These are phyloP conservation scores for Mystacornis crossleyi DNA, from an alignment of 2,113 vertebrate species.

Conservation along the genomic window DNA sequence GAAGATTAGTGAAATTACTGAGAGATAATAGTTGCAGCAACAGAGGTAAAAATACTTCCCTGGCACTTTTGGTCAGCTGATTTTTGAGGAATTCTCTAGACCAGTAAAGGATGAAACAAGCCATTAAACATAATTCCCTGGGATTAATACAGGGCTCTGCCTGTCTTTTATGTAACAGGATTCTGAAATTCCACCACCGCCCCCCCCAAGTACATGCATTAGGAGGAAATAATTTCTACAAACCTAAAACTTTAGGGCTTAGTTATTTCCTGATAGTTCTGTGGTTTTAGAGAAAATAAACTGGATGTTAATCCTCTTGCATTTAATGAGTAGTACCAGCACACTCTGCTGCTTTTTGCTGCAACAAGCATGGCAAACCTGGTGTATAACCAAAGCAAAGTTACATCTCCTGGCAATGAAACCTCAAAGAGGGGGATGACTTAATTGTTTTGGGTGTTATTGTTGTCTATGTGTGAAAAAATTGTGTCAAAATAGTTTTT, in stretches of 20 bases:
- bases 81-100: conserved; percentile 49
- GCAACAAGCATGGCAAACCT: background rate
- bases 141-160: conserved; percentile 19
- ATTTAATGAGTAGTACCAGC: conserved; percentile 11
- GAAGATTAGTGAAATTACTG: conserved; percentile 45
- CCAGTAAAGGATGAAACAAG: conserved; percentile 36
- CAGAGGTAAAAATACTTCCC: conserved; percentile 33
- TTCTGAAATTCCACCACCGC: background rate
- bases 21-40: background rate
- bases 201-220: conserved; percentile 10
- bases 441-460: background rate
- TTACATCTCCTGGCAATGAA: background rate
- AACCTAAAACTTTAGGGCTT: conserved; percentile 59
- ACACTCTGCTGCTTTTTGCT: background rate
- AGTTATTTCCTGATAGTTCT: conserved; percentile 58
- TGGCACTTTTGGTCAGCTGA: background rate
- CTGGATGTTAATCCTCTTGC: conserved; percentile 57
- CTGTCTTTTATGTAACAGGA: conserved; percentile 50
- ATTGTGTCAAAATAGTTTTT: background rate
- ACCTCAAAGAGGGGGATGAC: background rate
- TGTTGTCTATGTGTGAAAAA: background rate
- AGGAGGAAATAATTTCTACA: conserved; percentile 46
- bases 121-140: conserved; percentile 25
- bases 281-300: conserved; percentile 62
- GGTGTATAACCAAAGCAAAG: background rate